These are phyloP conservation scores for Oscheius sp. DNA, from an alignment of 2,888 invertebrate species.

Conservation along the genomic window DNA sequence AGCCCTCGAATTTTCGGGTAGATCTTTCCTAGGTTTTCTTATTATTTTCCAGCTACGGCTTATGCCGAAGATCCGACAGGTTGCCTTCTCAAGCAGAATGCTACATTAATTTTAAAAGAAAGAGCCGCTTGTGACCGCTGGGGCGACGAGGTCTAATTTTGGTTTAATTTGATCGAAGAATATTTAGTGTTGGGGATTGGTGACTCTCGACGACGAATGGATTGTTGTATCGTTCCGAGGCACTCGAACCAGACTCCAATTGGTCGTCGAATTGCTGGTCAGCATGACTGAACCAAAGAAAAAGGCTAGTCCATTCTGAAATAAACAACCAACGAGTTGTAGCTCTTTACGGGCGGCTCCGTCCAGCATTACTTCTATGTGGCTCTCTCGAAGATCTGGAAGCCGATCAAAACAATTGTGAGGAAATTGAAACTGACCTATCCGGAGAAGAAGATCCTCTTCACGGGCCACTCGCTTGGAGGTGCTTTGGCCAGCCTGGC, in stretches of 20 bases:
- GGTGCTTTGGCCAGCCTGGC: constrained; percentile 66
- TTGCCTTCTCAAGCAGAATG: constrained; percentile 58
- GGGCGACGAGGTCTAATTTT: constrained; percentile 49
- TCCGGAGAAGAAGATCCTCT: constrained; percentile 49
- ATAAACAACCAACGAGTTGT: background rate
- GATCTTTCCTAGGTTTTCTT: background rate
- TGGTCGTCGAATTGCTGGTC: constrained; percentile 66
- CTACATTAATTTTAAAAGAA: constrained; percentile 40
- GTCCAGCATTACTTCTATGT: constrained; percentile 66
- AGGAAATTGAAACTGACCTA: constrained; percentile 33
- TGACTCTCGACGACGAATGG: constrained; percentile 52
- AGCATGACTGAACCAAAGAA: constrained; percentile 61
- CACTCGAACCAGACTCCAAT: constrained; percentile 60
- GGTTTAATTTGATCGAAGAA: background rate
- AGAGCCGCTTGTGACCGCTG: constrained; percentile 59
- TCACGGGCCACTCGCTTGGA: constrained; percentile 66
- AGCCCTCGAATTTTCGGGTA: constrained; percentile 16
- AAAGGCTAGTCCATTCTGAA: constrained; percentile 36
- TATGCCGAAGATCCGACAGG: constrained; percentile 59
- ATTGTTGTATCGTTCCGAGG: constrained; percentile 66
- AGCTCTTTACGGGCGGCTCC: constrained; percentile 60
- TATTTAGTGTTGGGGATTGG: constrained; percentile 64
- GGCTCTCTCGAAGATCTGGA: constrained; percentile 61
- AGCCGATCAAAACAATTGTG: constrained; percentile 34
- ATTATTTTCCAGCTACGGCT: constrained; percentile 50